Conservation (phyloP, 2,113 vertebrate genomes). For the Paramormyrops kingsleyae region DNA sequence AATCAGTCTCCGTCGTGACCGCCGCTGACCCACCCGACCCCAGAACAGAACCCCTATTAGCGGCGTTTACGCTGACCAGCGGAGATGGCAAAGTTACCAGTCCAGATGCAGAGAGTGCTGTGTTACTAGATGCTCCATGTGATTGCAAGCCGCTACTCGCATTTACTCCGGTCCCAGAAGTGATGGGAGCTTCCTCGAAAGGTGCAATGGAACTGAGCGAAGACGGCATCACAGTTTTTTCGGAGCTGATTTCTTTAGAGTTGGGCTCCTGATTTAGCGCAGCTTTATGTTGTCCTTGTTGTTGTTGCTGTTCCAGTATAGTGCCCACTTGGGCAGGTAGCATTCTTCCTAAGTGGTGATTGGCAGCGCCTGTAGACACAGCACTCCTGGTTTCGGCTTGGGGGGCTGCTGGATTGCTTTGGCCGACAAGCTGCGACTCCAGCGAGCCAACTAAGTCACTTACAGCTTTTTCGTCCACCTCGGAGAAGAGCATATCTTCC, state of each 20-base stretch:
- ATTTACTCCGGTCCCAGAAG: conserved; percentile 48
- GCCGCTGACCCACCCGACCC: conserved; percentile 34
- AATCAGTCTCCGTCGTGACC: conserved; percentile 32
- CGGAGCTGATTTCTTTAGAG: conserved; percentile 48
- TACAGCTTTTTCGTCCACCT: conserved; percentile 82
- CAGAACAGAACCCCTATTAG: conserved; percentile 36
- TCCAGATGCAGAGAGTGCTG: conserved; percentile 54
- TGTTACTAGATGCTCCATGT: conserved; percentile 59
- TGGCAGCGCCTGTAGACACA: conserved; percentile 51
- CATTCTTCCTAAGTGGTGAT: conserved; percentile 64
- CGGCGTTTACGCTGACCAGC: conserved; percentile 48
- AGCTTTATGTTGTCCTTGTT: conserved; percentile 61
- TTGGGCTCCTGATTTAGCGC: conserved; percentile 51
- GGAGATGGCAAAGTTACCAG: conserved; percentile 54
- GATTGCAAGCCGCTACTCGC: conserved; percentile 57
- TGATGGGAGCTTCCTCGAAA: conserved; percentile 41
- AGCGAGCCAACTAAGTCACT: conserved; percentile 76
- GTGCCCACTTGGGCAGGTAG: conserved; percentile 57
- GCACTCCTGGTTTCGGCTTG: conserved; percentile 53
- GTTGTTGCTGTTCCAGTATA: conserved; percentile 61
- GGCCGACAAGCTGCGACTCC: conserved; percentile 72
- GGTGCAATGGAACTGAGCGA: conserved; percentile 37
- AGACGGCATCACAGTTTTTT: conserved; percentile 45
- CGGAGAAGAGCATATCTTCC: conserved; percentile 83
- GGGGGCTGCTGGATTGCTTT: conserved; percentile 47